Base-by-base conservation (phyloP, 1,140 invertebrate genomes). In the Drosophila equinoxialis region DNA sequence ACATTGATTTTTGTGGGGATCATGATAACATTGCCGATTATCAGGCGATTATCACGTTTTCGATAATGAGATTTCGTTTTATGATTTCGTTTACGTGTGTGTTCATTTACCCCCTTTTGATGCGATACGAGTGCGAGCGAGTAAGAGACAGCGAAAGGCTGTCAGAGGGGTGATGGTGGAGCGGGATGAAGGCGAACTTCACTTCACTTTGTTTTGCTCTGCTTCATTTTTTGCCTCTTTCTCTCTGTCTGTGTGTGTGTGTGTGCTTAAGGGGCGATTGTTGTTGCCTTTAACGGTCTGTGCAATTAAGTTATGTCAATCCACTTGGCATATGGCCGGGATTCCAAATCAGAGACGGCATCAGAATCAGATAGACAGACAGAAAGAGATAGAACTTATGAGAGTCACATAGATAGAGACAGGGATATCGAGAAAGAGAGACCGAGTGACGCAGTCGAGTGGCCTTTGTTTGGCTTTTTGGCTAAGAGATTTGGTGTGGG, bases 21-120 rank as follows among this genome's bases (percentile, higher is more conserved):
- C 54, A 71, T 66, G 68, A 81, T 77, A 82, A 86, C 82, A 86
- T 86, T 81, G 72, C 84, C 79, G 83, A 89, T 87, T 87, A 87
- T 83, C 80, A 83, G 72, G 67, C 80, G 83, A 87, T 87, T 86
- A 86, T 83, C 76, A 81, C 83, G 84, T 86, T 89, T 73, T 87
- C 84, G 73, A 79, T 87, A 89, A 86, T 83, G 79, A 73, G 83
- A 86, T 86, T 86, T 87, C 77, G 70, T 72, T 89, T 75, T 87
- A 51, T 51, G 45, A 51, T 51, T 51, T 51, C 45, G 45, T 51
- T 51, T 51, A 51, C 17, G 45, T 51, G 45, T 51, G 45, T 51
- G 37, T 51, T 51, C 45, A 51, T 20, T 51, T 71, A 75, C 64
- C 79, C 81, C 74, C 71, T 65, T 30, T 26, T 51, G 59, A 23